Base-by-base conservation (phyloP, 92 coral and sea anemone genomes). In the Paragorgia papillata region DNA sequence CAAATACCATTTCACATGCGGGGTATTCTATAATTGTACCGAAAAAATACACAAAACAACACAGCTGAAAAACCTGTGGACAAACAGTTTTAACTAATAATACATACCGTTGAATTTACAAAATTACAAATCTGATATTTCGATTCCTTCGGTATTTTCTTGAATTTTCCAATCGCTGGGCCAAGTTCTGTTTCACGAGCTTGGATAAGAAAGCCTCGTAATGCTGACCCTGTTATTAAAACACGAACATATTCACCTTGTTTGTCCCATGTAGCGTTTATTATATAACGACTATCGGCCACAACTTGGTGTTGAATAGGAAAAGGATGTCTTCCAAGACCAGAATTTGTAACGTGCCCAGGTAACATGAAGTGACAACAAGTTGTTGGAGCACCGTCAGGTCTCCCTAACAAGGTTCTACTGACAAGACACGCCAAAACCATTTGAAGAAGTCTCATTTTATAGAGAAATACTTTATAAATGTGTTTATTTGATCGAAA, bases 191-290 rank as follows among this genome's bases (percentile, higher is more conserved):
- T 68, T 37, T 15, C 2, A 44, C 75, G 50, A 28, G 58, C 75
- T 68, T 68, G 75, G n/a, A 68, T 68, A 20, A 68, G 75, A 68
- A 68, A 68, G 48, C 75, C 75, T 46, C 21, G 2, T 17, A 68
- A 8, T 24, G 9, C 2, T 0, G 27, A 12, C 17, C 75, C 75
- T 9, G 58, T 49, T 35, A 68, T 56, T 1, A 59, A 46, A 7
- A 68, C 75, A 68, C 59, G 75, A 48, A 68, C 53, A 26, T 19
- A 21, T 64, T 37, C 26, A 43, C n/a, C 14, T 9, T 27, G 14
- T 0, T 68, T 29, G 10, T 68, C 75, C 75, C 39, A 49, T 27
- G 40, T 68, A 30, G 75, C 75, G 48, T 43, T 29, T 32, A 68
- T 28, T 13, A 29, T 0, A 27, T 68, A 68, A 43, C 37, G 59